Evolutionary conservation across 2,888 invertebrate genomes (phyloP), one percentile per base, ranked within the genome.

Genomic region (Caenorhabditis imperialis): DNA sequence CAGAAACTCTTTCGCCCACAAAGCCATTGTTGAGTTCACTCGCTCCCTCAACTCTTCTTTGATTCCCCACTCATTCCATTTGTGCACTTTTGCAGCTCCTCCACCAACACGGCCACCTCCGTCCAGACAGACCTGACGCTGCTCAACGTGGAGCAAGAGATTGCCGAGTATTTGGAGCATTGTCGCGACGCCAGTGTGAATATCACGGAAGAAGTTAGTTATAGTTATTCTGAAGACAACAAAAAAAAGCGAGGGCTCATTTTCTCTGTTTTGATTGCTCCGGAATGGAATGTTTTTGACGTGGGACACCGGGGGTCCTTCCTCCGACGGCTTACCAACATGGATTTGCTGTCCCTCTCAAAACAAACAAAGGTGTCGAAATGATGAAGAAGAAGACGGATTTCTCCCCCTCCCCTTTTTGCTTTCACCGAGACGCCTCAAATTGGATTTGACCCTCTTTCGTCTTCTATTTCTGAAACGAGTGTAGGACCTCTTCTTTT

Each of bases 61-160:
- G 18, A 35, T 42, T 54, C 30, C 37, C 4, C 12, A 40, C 40
- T 2, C n/a, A 40, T 23, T 37, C 18, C 14, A 23, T 50, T 51
- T 33, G 16, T 20, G 16, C 38, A 44, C 30, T 53, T 42, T 71
- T 65, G 51, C 71, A 76, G 69, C 47, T 62, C 77, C 44, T 55
- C 67, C n/a, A 69, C 47, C 37, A 63, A 48, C 37, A 77, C 72
- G 18, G 75, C 75, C 10, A 75, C 78, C 1, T 81, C 78, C 1
- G 81, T 75, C 4, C 81, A 81, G 47, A 81, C 81, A 25, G 81
- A 81, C 51, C 62, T 81, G 44, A 77, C 77, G 27, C 65, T 81
- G 10, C 54, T 81, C 23, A 77, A 81, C 67, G 75, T 81, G 23
- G 78, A 78, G 33, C 61, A 70, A 37, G 73, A 79, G 37, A 72